Conservation (phyloP, 2,888 invertebrate species). For the Anoplius nigerrimus region DNA sequence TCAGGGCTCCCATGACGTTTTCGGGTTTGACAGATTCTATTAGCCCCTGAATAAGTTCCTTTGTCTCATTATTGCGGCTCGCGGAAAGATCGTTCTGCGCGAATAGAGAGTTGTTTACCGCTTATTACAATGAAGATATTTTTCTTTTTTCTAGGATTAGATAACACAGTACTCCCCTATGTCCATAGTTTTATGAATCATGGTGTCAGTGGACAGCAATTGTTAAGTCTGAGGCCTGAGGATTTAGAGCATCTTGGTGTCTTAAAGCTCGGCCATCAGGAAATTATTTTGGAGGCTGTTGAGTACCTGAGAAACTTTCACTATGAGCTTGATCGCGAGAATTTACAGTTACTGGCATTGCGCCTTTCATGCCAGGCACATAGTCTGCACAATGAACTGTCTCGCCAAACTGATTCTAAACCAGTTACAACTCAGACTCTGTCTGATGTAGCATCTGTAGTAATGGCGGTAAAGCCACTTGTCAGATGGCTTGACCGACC, state of each 20-base stretch:
- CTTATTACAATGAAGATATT: too few relatives aligned
- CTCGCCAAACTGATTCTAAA: slow-evolving; percentile 77
- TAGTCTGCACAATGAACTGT: slow-evolving; percentile 84
- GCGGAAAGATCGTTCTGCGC: too few relatives aligned
- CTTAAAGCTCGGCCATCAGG: slow-evolving; percentile 92
- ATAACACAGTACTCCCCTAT: slow-evolving; percentile 87
- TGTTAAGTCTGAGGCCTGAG: slow-evolving; percentile 90
- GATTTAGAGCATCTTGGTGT: slow-evolving; percentile 93
- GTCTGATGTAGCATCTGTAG: slow-evolving; percentile 90
- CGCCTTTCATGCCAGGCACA: slow-evolving; percentile 90
- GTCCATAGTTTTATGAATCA: slow-evolving; percentile 87
- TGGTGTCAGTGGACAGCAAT: slow-evolving; percentile 87
- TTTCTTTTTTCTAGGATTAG: slow-evolving; percentile 80
- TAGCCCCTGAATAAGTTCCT: neutral
- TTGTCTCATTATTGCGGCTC: neutral
- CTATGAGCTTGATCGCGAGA: slow-evolving; percentile 93
- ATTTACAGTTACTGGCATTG: slow-evolving; percentile 91
- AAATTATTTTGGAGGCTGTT: slow-evolving; percentile 93
- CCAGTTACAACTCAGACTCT: slow-evolving; percentile 87
- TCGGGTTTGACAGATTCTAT: neutral
- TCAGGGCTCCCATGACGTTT: too few relatives aligned
- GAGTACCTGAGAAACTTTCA: slow-evolving; percentile 93
- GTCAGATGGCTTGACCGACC: slow-evolving; percentile 91
- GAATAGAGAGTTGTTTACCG: neutral
- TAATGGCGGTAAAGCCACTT: slow-evolving; percentile 89